A percentile compares a stretch with the other conserved stretches of the same genome.
These are phyloP conservation scores for Euplexia lucipara DNA, from an alignment of 2,888 invertebrate species.

Conservation along the genomic window DNA sequence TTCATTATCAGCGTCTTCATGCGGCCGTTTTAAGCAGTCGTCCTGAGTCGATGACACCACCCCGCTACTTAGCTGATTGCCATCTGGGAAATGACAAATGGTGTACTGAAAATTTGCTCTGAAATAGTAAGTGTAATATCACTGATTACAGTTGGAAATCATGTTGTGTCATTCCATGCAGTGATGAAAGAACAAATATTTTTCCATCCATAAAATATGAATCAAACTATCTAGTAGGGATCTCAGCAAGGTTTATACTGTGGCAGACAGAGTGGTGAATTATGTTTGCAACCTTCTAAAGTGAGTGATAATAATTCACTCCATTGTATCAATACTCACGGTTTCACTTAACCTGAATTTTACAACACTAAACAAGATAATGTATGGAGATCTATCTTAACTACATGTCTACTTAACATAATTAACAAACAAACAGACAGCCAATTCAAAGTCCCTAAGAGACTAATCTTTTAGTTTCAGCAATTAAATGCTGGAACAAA, in stretches of 20 bases:
- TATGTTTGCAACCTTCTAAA: no score
- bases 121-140: neutral
- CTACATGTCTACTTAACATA: neutral
- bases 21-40: slow-evolving; percentile 77
- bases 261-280: neutral
- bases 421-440: slow-evolving; percentile 18
- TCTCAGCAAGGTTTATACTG: neutral
- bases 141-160: neutral
- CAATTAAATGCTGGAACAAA: neutral
- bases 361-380: slow-evolving; percentile 2
- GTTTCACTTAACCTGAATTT: slow-evolving; percentile 1
- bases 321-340: neutral
- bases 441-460: no score
- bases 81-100: slow-evolving; percentile 65
- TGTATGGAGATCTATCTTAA: neutral
- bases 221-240: neutral
- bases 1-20: slow-evolving; percentile 90
- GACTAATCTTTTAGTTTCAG: slow-evolving; percentile 30
- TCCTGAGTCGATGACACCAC: slow-evolving; percentile 85
- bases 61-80: slow-evolving; percentile 81
- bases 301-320: no score
- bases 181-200: neutral
- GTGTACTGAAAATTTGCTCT: slow-evolving; percentile 8
- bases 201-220: neutral
- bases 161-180: no score